Base-by-base conservation (phyloP, 2,113 vertebrate genomes). In the Thalassarche chlororhynchos region DNA sequence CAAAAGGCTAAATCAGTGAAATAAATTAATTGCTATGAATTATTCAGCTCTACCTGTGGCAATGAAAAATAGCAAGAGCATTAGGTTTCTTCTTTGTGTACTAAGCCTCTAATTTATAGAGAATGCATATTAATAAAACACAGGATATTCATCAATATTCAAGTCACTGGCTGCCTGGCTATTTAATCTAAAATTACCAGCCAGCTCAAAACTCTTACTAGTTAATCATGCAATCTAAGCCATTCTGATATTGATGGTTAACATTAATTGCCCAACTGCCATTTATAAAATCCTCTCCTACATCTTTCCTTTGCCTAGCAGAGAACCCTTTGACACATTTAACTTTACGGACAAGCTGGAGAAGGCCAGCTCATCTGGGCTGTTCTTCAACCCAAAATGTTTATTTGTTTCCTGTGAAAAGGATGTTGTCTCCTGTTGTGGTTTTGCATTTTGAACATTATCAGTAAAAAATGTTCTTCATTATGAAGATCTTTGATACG, bases 111-210 rank as follows among this genome's bases (percentile, higher is more conserved):
- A 97, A 97, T 96, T 96, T 96, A 97, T 95, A 96, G 95, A 96
- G 93, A 97, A 97, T 96, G 95, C 96, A 96, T 97, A 97, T 96
- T 96, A 97, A 96, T 95, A 97, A 97, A 97, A 97, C 95, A 97
- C 92, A 91, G 89, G 91, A 96, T 97, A 96, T 97, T 97, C 91
- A 97, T 97, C 95, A 93, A 96, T 96, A 97, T 96, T 97, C 96
- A 97, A 96, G 94, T 95, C 96, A 97, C 95, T 93, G 89, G 32
- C 75, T 94, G 89, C 91, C 94, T 97, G 94, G 94, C 95, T 96
- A 97, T 97, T 97, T 97, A 97, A 97, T 97, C 96, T 96, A 96
- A 96, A 97, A 97, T 97, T 97, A 97, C 91, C 94, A 97, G 94
- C 87, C 94, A 95, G 89, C 87, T 97, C 91, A 93, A 96, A 97